Evolutionary conservation across 2,797 vertebrate genomes (phyloP).

Genomic region (Arremon aurantiirostris): DNA sequence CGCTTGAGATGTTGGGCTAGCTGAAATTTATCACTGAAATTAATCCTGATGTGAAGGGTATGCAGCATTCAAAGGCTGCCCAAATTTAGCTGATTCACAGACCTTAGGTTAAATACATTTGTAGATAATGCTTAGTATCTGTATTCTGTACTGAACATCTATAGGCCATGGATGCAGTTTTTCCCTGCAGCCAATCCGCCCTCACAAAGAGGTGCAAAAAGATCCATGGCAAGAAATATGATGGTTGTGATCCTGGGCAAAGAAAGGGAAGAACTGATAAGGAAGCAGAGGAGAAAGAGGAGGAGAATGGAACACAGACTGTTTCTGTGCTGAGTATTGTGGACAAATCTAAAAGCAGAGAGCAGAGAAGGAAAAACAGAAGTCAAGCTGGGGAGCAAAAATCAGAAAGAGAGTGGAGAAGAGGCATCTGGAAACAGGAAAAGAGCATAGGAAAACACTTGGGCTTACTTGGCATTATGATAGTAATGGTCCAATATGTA

Average conservation of each 20-base stretch:
- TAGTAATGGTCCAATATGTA: background rate
- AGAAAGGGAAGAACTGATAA: background rate
- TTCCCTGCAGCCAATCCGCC: background rate
- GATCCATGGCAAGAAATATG: background rate
- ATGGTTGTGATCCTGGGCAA: background rate
- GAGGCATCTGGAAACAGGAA: background rate
- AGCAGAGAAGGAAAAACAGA: background rate
- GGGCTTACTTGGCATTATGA: background rate
- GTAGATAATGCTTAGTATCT: background rate
- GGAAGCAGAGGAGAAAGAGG: background rate
- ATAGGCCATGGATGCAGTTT: background rate
- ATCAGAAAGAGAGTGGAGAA: background rate
- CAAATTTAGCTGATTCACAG: background rate
- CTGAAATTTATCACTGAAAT: background rate
- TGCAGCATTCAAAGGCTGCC: background rate
- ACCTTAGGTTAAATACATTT: background rate
- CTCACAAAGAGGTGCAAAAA: background rate
- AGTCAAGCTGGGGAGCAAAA: background rate
- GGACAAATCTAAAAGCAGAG: background rate
- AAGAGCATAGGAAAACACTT: background rate
- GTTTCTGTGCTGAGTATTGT: background rate
- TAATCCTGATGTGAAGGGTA: background rate
- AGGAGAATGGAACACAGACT: background rate
- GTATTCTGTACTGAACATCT: background rate
- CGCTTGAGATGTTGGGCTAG: background rate